Percentiles rank a stretch among this genome's conserved stretches.
These are phyloP conservation scores for Leucopternis melanops DNA, from an alignment of 2,113 vertebrate genomes.

Conservation along the genomic window DNA sequence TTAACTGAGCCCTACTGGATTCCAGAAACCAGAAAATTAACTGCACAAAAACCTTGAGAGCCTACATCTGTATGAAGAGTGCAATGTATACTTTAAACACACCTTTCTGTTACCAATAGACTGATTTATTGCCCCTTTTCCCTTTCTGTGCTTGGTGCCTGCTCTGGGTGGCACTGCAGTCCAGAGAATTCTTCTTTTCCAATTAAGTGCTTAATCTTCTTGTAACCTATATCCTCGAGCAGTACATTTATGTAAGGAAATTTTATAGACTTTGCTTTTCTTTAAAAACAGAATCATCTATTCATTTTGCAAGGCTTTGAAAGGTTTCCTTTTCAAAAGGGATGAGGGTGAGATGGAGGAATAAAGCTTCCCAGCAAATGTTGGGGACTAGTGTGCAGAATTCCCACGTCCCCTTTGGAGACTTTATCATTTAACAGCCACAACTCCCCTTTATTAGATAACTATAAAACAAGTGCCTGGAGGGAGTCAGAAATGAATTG, in stretches of 20 bases:
- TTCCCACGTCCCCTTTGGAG: conserved; percentile 27
- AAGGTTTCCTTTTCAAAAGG: conserved; percentile 3
- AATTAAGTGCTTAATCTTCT: neutral
- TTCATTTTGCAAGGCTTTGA: neutral
- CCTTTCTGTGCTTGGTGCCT: neutral
- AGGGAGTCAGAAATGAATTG: conserved; percentile 58
- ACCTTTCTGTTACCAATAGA: neutral
- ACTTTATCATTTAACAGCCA: conserved; percentile 50
- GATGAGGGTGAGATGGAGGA: neutral
- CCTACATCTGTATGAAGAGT: neutral
- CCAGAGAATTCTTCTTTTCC: conserved; percentile 1
- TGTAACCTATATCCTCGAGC: neutral
- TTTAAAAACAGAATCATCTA: neutral
- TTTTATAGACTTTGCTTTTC: neutral
- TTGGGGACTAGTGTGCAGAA: neutral
- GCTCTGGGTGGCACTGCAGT: conserved; percentile 48
- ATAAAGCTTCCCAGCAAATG: conserved; percentile 29
- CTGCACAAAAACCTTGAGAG: neutral
- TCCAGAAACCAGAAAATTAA: neutral
- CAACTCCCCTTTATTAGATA: conserved; percentile 48
- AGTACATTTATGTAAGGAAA: neutral
- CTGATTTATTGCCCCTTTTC: neutral
- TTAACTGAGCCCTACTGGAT: neutral
- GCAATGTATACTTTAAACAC: neutral
- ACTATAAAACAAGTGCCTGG: conserved; percentile 39